Percentiles rank a stretch among this genome's conserved stretches.
Evolutionary conservation across 2,888 invertebrate species (phyloP).

Genomic region (Allophyes oxyacanthae): DNA sequence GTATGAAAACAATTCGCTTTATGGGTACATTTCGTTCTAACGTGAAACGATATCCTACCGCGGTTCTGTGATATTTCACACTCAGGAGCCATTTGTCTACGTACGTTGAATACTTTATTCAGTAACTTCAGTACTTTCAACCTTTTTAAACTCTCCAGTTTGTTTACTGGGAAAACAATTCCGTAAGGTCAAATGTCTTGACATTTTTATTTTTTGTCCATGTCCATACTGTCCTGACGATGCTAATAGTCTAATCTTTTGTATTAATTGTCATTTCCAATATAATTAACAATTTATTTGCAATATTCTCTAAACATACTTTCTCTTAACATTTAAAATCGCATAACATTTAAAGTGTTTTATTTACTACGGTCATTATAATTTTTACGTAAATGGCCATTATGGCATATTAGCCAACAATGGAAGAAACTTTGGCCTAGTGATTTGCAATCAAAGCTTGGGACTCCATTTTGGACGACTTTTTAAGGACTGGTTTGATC

Average conservation of each 20-base stretch:
- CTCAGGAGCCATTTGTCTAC: slow-evolving; percentile 54
- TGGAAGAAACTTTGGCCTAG: no score
- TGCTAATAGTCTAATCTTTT: neutral
- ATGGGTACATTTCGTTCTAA: slow-evolving; percentile 37
- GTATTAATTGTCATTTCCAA: slow-evolving; percentile 1
- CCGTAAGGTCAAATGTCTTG: slow-evolving; percentile 2
- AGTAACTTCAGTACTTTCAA: slow-evolving; percentile 54
- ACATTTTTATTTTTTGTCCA: slow-evolving; percentile 12
- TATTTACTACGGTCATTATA: neutral
- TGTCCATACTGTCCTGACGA: no score
- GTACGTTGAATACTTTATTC: slow-evolving; percentile 63
- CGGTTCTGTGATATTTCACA: slow-evolving; percentile 53
- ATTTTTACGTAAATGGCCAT: neutral
- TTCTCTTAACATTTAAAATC: slow-evolving; percentile 2
- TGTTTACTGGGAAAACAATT: slow-evolving; percentile 18
- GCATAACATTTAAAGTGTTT: slow-evolving; percentile 1
- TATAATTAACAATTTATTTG: slow-evolving; percentile 5
- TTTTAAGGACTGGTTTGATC: no score
- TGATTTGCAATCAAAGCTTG: no score
- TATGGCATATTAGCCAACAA: neutral
- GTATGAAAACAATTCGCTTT: slow-evolving; percentile 33
- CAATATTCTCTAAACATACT: neutral
- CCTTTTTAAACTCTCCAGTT: slow-evolving; percentile 49
- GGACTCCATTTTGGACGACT: no score
- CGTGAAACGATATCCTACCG: slow-evolving; percentile 36